Evolutionary conservation across 2,888 invertebrate genomes (phyloP), one percentile per base, ranked within the genome.

Genomic region (Erebia aethiops): DNA sequence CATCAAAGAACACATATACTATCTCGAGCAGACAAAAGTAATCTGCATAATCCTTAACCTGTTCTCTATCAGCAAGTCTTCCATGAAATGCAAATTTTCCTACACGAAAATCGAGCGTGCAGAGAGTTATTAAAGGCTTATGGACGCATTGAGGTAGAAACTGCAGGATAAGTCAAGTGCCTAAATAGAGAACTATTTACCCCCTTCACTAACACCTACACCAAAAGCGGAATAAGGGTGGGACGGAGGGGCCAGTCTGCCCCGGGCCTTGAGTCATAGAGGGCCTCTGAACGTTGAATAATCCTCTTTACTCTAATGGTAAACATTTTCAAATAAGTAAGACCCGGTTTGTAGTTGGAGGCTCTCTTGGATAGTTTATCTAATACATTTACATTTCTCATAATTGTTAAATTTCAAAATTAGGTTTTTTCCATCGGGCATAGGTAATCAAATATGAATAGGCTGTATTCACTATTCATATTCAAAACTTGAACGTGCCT

Each of bases 41-140:
- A 41, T 41, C 60, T 35, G 43, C 10, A 5, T 11, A 10, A 35
- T n/a, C 58, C n/a, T 5, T 57, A 26, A 26, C n/a, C 58, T 14
- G n/a, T 13, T 35, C 41, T 41, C 41, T 43, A 41, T 41, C 60
- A 16, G 10, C 16, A 10, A 35, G n/a, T 9, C 60, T 14, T 60
- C 60, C 10, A 26, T 13, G 56, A 60, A 41, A 60, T 60, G 60
- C 60, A 60, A 60, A 60, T 58, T 52, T 51, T 16, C 52, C 52
- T 52, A 10, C 41, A 41, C 21, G 35, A 35, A 58, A 41, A 16
- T 60, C 10, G 16, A 41, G 10, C 41, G 1, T 43, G 41, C 41
- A 10, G 13, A 16, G 2, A 60, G 16, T 60, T 60, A 16, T 43
- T 10, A 16, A 21, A 58, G 58, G 35, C 57, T 26, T 58, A n/a